Evolutionary conservation across 1,140 invertebrate genomes (phyloP).

Genomic region (Bombus difficillimus): DNA sequence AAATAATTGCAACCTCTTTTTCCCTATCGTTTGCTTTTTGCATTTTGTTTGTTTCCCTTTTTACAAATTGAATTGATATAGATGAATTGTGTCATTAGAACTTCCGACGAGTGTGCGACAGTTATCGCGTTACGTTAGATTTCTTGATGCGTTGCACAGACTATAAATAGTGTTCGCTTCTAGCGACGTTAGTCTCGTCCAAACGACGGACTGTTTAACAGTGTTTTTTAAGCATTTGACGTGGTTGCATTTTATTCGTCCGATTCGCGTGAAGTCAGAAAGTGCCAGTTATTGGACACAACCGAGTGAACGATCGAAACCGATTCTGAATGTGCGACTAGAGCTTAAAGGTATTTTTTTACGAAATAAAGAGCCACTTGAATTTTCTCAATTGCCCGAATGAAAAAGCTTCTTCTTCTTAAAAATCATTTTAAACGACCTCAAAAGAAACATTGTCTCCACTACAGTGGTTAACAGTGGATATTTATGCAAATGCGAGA

Average conservation of each 20-base stretch:
- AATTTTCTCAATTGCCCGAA: not conserved
- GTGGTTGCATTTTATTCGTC: not conserved
- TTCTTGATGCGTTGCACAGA: constrained; percentile 32
- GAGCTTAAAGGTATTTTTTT: not conserved
- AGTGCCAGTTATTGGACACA: not conserved
- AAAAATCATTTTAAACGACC: not conserved
- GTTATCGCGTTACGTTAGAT: constrained; percentile 44
- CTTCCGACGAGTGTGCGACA: constrained; percentile 19
- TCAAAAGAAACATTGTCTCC: not conserved
- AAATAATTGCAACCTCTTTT: not conserved
- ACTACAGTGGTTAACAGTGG: not conserved
- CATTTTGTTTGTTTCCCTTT: not conserved
- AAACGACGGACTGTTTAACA: constrained; percentile 38
- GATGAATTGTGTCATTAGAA: constrained; percentile 1
- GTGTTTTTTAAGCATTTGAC: constrained; percentile 30
- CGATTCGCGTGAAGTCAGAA: not conserved
- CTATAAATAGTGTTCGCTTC: constrained; percentile 43
- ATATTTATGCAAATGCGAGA: not conserved
- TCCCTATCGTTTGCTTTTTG: not conserved
- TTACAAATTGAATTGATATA: not conserved
- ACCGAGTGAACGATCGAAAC: no score
- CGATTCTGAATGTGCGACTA: not conserved
- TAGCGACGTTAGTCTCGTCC: not conserved
- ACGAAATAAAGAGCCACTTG: not conserved
- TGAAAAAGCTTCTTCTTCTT: no score